Evolutionary conservation across 2,888 invertebrate genomes (phyloP).

Genomic region (Drosophila macrospina): DNA sequence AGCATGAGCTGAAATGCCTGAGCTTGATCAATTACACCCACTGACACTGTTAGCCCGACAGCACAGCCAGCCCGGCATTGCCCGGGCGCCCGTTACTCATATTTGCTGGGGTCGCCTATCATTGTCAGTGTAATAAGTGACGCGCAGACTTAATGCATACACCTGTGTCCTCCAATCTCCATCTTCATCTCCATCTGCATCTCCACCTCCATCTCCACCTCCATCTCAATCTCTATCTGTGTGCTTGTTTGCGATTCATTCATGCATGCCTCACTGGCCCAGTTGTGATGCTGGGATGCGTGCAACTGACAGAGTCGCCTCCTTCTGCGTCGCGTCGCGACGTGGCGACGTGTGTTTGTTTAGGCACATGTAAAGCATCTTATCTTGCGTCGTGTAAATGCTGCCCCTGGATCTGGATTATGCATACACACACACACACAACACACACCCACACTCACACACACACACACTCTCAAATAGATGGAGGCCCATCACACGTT

Average conservation of each 20-base stretch:
- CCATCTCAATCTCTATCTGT: conserved; percentile 6
- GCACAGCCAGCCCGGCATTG: background rate
- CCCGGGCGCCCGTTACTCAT: conserved; percentile 31
- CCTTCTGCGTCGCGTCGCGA: background rate
- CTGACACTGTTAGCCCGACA: conserved; percentile 61
- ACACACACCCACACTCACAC: conserved; percentile 22
- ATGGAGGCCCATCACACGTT: conserved; percentile 8
- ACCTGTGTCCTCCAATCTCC: conserved; percentile 35
- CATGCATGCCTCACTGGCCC: conserved; percentile 70
- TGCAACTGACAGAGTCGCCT: conserved; percentile 56
- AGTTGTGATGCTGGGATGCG: conserved; percentile 50
- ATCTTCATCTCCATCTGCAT: conserved; percentile 3
- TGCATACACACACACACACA: conserved; percentile 30
- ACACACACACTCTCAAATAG: conserved; percentile 1
- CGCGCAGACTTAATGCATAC: conserved; percentile 68
- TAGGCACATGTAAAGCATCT: conserved; percentile 79
- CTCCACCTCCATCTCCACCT: conserved; percentile 12
- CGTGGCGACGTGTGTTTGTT: conserved; percentile 62
- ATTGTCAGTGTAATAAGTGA: conserved; percentile 79
- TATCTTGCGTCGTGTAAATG: conserved; percentile 71
- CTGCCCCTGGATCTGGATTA: conserved; percentile 53
- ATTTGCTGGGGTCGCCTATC: conserved; percentile 62
- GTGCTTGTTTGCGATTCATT: conserved; percentile 69
- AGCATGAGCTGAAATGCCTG: conserved; percentile 41
- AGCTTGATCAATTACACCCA: conserved; percentile 75